Conservation (phyloP, 2,888 invertebrate species). For the Epirrhoe tristata region DNA sequence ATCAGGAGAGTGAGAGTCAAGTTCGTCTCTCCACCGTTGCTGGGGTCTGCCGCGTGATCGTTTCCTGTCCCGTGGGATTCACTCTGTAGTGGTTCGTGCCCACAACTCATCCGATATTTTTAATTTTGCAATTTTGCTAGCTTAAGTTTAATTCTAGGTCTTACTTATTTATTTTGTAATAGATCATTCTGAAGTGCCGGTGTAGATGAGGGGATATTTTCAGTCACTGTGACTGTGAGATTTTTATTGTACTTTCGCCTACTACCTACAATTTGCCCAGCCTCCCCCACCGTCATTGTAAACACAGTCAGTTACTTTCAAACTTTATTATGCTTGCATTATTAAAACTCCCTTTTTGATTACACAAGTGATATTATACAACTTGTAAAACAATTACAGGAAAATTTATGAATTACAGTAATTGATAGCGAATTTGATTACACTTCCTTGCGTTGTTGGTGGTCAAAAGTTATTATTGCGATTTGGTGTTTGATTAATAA, state of each 20-base stretch:
- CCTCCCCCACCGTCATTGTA: slow-evolving; percentile 50
- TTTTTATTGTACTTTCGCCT: background rate
- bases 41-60: too few relatives aligned
- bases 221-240: too few relatives aligned
- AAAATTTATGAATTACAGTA: slow-evolving; percentile 27
- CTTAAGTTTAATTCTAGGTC: too few relatives aligned
- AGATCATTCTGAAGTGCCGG: too few relatives aligned
- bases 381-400: slow-evolving; percentile 33
- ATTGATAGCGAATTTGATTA: slow-evolving; percentile 34
- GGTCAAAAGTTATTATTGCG: slow-evolving; percentile 35
- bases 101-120: too few relatives aligned
- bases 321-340: slow-evolving; percentile 39
- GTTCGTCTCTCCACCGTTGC: too few relatives aligned
- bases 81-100: too few relatives aligned
- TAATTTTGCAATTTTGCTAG: too few relatives aligned
- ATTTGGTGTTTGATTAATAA: slow-evolving; percentile 27
- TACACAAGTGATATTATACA: slow-evolving; percentile 32
- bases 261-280: background rate
- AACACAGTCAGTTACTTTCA: slow-evolving; percentile 42
- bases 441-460: slow-evolving; percentile 35
- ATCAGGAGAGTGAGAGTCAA: too few relatives aligned
- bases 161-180: too few relatives aligned
- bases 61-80: too few relatives aligned
- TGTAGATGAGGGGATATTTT: too few relatives aligned
- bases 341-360: slow-evolving; percentile 39